Percentiles rank a stretch among this genome's conserved stretches.
Conservation (phyloP, 2,113 vertebrate species). For the Caloenas nicobarica region DNA sequence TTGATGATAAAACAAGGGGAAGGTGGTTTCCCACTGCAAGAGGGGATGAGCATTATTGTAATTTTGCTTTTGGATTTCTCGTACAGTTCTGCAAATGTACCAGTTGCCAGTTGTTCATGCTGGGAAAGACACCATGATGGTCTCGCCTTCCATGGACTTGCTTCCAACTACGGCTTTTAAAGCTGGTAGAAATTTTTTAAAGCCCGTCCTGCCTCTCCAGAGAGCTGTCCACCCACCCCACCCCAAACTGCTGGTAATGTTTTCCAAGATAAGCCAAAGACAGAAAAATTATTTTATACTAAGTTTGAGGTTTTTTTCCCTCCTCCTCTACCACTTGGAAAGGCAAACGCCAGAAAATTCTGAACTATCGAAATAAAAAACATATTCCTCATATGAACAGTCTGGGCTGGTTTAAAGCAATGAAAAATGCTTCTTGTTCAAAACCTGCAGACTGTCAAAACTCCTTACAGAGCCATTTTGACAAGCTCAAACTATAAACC, state of each 20-base stretch:
- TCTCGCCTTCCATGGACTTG: background rate
- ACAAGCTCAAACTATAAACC: conserved; percentile 32
- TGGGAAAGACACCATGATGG: background rate
- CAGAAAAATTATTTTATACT: background rate
- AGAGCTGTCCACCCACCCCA: background rate
- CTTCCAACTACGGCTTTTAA: background rate
- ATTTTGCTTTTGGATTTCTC: background rate
- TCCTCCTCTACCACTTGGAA: background rate
- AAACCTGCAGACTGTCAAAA: conserved; percentile 27
- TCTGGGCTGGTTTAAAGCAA: background rate
- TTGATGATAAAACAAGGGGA: background rate
- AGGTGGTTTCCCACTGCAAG: fast-evolving
- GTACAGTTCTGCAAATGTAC: fast-evolving
- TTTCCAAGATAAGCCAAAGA: background rate
- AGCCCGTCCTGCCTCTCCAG: background rate
- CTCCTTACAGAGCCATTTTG: background rate
- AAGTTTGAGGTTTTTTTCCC: background rate
- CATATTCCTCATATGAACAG: background rate
- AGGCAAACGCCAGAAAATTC: background rate
- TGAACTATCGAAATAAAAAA: background rate
- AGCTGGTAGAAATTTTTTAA: background rate
- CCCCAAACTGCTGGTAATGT: background rate
- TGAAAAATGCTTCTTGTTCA: background rate
- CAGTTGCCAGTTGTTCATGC: background rate
- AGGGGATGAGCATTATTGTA: background rate